Base-by-base conservation (phyloP, 2,888 invertebrate genomes). In the Xanthia togata region DNA sequence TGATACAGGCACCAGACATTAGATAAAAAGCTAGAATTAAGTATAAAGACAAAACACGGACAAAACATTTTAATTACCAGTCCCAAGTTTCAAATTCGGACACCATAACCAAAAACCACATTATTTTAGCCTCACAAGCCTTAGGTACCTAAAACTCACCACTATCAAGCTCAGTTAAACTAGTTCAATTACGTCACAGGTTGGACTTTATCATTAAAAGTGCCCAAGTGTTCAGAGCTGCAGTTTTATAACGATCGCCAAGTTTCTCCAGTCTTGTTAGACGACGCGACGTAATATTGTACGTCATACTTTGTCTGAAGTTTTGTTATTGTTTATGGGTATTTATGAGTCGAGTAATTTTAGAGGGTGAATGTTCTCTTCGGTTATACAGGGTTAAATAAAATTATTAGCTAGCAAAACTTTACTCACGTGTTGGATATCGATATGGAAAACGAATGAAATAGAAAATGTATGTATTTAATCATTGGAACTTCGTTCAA, bases 181-280 rank as follows among this genome's bases (percentile, higher is more conserved):
- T 74, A 79, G 41, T 76, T 70, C 73, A 64, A 87, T 82, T 71
- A 78, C 69, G 79, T 78, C 86, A 77, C 85, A 90, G 80, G 71
- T 86, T 86, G 73, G 78, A 81, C 75, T 81, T 82, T 88, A 86
- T 89, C 87, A 88, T 91, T 91, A 89, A 90, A 91, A 90, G 80
- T 89, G 80, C 82, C 73, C 70, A 70, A 75, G 82, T 84, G 84
- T 88, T 85, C 79, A 77, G 64, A 68, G 78, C 77, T 85, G 87
- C 87, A 90, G 83, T 91, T 90, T 90, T 90, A 86, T 90, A 90
- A 90, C 88, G 83, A 90, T 81, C 72, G 71, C 73, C 63, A 82
- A 89, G 77, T 89, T 88, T 65, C 62, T 14, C 60, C 71, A 50
- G 62, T 75, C 76, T 83, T 70, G 83, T 78, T 79, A 86, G 50